Evolutionary conservation across 2,888 invertebrate species (phyloP), one percentile per base, ranked within the genome.

Genomic region (Myopa testacea): DNA sequence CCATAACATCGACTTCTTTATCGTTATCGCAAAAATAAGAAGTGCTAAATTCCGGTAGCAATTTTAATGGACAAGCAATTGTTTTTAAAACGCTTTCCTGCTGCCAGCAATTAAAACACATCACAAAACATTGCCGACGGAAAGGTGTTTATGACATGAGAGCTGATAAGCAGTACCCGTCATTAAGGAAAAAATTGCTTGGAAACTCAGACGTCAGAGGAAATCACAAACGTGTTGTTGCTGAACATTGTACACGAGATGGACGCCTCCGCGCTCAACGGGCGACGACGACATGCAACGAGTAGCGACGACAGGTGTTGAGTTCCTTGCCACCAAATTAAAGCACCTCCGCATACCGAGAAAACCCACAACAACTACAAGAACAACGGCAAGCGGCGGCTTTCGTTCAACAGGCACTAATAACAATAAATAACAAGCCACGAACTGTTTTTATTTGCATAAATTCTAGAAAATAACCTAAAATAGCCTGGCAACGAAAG

Each of bases 11-110:
- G 26, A 26, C 50, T 50, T 8, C 10, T 55, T 55, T 16, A 55
- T 16, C 55, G 40, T 55, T 58, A 71, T 58, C 55, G 40, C 60
- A 58, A 50, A 69, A 67, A 73, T 62, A 40, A 45, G 19, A 8
- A 40, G 8, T 62, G 73, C 73, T 73, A 45, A 73, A 73, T 73
- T 62, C 74, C 74, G 74, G 74, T 74, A 74, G 74, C 74, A 63
- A 34, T 74, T 63, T 52, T 65, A 6, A 50, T 40, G 10, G 26
- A 34, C 37, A 58, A 16, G 58, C 38, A 37, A 65, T 74, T 45
- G 45, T 45, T 65, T 63, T 74, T 62, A 26, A 26, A 62, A 19
- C 62, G 63, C 50, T 26, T 45, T 62, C 4, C 50, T 65, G 45
- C 38, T 55, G 50, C n/a, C 63, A 26, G 74, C 52, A 45, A 74